Percentiles rank a stretch among this genome's conserved stretches.
phyloP scores from a whole-genome alignment of 1,140 invertebrate species.

The Achatina immaculata region DNA sequence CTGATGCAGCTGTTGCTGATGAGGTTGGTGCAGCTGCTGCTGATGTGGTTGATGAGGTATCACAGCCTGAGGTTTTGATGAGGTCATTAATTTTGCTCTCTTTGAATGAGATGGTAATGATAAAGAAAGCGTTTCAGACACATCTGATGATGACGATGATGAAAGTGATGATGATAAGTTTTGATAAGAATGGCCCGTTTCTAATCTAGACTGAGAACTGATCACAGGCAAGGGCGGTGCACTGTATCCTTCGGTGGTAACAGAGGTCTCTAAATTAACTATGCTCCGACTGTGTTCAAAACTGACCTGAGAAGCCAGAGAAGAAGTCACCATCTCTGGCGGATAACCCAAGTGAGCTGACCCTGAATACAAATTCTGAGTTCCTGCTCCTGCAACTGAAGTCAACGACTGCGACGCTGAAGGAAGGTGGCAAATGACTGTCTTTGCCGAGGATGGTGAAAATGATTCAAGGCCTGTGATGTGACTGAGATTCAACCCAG shows the following conservation, averaged over 20 bases:
- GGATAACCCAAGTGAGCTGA: background rate
- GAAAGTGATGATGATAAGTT: background rate
- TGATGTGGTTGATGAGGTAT: constrained; percentile 2
- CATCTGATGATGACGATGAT: constrained; percentile 20
- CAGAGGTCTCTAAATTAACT: background rate
- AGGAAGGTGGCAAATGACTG: constrained; percentile 21
- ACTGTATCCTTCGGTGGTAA: background rate
- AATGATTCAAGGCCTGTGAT: constrained; percentile 14
- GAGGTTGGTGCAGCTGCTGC: background rate
- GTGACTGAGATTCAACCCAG: constrained; percentile 21
- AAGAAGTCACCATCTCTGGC: background rate
- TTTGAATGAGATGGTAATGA: constrained; percentile 27
- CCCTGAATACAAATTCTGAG: constrained; percentile 1
- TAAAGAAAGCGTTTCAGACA: constrained; percentile 2
- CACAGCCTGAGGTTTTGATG: background rate
- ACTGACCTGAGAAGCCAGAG: background rate
- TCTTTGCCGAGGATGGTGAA: constrained; percentile 6
- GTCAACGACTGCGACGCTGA: background rate
- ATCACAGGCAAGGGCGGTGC: constrained; percentile 6
- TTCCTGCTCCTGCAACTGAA: background rate
- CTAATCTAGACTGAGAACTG: constrained; percentile 1
- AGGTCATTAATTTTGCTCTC: constrained; percentile 26
- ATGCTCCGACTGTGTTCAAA: background rate
- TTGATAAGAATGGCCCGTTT: background rate
- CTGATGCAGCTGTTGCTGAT: background rate